Percentiles rank a stretch among this genome's conserved stretches.
Evolutionary conservation across 1,140 invertebrate species (phyloP).

Genomic region (Anadara kagoshimensis): DNA sequence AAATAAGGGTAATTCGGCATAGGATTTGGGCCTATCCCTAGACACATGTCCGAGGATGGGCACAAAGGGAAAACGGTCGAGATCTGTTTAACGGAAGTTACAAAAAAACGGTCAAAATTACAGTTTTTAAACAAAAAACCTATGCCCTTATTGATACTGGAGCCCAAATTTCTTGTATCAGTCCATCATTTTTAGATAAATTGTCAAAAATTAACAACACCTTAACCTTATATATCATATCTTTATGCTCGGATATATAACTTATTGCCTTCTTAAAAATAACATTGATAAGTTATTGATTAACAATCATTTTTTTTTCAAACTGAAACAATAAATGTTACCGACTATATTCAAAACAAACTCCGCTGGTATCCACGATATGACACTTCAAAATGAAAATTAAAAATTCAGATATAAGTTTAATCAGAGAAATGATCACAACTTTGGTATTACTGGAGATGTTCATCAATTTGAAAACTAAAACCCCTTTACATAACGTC

Average conservation of each 20-base stretch:
- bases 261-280: not conserved
- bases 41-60: no score
- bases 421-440: no score
- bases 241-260: no score
- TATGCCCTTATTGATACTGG: constrained; percentile 12
- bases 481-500: no score
- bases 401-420: no score
- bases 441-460: no score
- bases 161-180: constrained; percentile 8
- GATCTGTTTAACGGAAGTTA: constrained; percentile 1
- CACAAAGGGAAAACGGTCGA: constrained; percentile 2
- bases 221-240: not conserved
- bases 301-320: not conserved
- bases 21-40: no score
- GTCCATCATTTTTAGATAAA: not conserved
- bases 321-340: not conserved
- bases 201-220: not conserved
- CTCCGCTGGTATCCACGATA: not conserved
- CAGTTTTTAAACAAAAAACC: not conserved
- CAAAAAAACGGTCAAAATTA: constrained; percentile 8
- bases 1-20: no score
- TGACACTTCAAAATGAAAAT: constrained; percentile 6
- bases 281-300: not conserved
- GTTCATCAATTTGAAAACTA: no score
- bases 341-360: not conserved